These are phyloP conservation scores for Mellilla xanthometata DNA, from an alignment of 2,888 invertebrate genomes.

Conservation along the genomic window DNA sequence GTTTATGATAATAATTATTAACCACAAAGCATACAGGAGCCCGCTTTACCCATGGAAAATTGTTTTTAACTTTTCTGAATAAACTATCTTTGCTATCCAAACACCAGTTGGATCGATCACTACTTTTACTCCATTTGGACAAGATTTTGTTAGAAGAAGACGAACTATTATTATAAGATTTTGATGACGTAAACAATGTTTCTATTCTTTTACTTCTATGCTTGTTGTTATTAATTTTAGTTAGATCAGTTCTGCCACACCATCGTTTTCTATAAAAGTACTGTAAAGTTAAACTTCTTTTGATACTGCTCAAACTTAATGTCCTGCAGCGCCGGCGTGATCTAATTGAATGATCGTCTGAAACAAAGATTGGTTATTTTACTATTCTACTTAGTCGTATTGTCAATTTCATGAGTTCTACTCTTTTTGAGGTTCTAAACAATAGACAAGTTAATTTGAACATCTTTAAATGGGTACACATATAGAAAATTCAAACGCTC, in stretches of 20 bases:
- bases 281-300: slow-evolving; percentile 4
- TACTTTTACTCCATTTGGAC: not conserved
- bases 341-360: not conserved
- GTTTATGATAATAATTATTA: not conserved
- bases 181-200: slow-evolving; percentile 2
- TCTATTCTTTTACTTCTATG: not conserved
- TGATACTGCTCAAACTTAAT: slow-evolving; percentile 11
- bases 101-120: not conserved
- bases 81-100: not conserved
- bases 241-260: slow-evolving; percentile 1
- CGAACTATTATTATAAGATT: not conserved
- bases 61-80: not conserved
- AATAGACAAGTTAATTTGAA: too few relatives aligned
- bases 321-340: slow-evolving; percentile 4
- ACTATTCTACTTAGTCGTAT: too few relatives aligned
- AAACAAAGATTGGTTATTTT: not conserved
- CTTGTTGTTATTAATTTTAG: not conserved
- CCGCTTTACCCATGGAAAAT: not conserved
- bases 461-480: too few relatives aligned
- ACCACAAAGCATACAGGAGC: not conserved
- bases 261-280: not conserved
- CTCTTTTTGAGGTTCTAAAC: too few relatives aligned
- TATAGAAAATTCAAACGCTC: too few relatives aligned
- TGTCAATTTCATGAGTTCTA: too few relatives aligned
- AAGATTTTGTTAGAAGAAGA: slow-evolving; percentile 1